Evolutionary conservation across 2,888 invertebrate species (phyloP).

Genomic region (Yponomeuta evonymella): DNA sequence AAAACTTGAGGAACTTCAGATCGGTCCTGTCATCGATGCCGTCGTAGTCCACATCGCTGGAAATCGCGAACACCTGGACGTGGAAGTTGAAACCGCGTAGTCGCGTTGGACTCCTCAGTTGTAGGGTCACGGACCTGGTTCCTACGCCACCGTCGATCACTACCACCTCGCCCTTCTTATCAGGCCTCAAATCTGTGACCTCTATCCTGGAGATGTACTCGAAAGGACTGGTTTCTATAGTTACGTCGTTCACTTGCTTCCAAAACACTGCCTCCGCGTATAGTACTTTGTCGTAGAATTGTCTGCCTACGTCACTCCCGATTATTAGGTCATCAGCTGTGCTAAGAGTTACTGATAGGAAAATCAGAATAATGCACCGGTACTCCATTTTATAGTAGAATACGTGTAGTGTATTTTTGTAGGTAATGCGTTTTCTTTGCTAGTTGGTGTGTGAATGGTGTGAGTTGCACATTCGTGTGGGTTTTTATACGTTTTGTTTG

Average conservation of each 20-base stretch:
- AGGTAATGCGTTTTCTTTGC: too few relatives aligned
- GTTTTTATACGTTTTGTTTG: too few relatives aligned
- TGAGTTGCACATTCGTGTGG: too few relatives aligned
- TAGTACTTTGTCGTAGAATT: constrained; percentile 8
- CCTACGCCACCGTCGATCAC: constrained; percentile 4
- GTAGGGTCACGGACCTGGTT: neutral
- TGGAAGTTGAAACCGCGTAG: neutral
- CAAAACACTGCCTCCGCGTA: constrained; percentile 15
- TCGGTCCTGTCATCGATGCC: too few relatives aligned
- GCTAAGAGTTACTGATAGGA: too few relatives aligned
- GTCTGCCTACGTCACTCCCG: too few relatives aligned
- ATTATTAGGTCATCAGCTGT: too few relatives aligned
- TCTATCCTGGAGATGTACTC: constrained; percentile 17
- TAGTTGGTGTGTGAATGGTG: too few relatives aligned
- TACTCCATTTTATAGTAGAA: too few relatives aligned
- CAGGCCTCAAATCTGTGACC: constrained; percentile 16
- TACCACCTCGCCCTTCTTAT: constrained; percentile 14
- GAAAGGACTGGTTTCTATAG: constrained; percentile 9
- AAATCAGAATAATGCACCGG: too few relatives aligned
- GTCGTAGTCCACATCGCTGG: neutral
- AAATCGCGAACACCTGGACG: constrained; percentile 33
- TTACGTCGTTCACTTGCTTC: constrained; percentile 12
- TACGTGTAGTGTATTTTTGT: too few relatives aligned
- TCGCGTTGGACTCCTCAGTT: neutral
- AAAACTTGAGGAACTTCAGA: too few relatives aligned